Evolutionary conservation across 2,888 invertebrate genomes (phyloP).

Genomic region (Pyrrhia umbra): DNA sequence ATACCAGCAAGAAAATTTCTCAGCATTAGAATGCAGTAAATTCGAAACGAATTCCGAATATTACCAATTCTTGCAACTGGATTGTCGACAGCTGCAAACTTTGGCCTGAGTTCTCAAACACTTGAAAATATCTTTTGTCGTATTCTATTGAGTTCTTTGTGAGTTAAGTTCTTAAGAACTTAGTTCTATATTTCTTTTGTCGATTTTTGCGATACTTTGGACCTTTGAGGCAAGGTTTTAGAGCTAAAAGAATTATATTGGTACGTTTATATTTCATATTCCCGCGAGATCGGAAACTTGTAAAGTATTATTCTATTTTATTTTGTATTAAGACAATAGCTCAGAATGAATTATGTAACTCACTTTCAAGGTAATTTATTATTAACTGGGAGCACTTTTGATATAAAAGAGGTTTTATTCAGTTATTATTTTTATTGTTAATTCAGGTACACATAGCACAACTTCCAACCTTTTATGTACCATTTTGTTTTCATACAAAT

Average conservation of each 20-base stretch:
- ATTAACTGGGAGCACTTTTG: conserved; percentile 1
- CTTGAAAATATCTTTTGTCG: conserved; percentile 4
- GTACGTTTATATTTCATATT: conserved; percentile 18
- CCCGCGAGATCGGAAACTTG: conserved; percentile 14
- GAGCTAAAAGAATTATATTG: conserved; percentile 3
- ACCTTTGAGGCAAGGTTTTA: conserved; percentile 3
- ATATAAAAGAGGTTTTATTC: not conserved
- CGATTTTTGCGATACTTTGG: not conserved
- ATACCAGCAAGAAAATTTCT: not conserved
- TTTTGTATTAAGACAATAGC: conserved; percentile 12
- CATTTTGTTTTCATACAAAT: not conserved
- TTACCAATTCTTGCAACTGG: conserved; percentile 15
- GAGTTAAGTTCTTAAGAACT: conserved; percentile 12
- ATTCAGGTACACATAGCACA: not conserved
- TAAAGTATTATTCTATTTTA: conserved; percentile 4
- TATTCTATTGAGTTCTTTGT: conserved; percentile 8
- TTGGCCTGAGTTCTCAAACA: conserved; percentile 25
- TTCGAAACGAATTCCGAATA: conserved; percentile 17
- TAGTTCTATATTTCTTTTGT: conserved; percentile 4
- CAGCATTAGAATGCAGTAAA: conserved; percentile 27
- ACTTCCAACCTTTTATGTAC: not conserved
- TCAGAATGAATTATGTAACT: not conserved
- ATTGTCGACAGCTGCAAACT: conserved; percentile 33
- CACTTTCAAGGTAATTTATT: not conserved
- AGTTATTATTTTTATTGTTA: not conserved